Evolutionary conservation across 37 sponge, comb jelly and placozoan genomes (phyloP), one percentile per base, ranked within the genome.

Genomic region (Eunapius fragilis): DNA sequence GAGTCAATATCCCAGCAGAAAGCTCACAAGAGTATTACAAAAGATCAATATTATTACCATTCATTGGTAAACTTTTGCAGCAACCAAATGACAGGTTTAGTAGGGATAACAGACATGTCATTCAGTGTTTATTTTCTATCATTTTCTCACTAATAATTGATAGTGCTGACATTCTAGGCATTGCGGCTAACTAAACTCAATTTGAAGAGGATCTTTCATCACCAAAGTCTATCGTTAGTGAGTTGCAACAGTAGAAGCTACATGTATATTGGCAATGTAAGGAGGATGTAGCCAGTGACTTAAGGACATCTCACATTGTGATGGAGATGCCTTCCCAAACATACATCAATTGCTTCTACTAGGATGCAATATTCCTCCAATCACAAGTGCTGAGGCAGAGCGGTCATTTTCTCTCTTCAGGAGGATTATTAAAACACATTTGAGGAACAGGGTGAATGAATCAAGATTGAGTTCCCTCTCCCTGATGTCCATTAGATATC

Each of bases 381-480:
- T 88, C 23, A 73, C 87, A 87, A 82, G 81, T 82, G 87, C 87
- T 67, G 87, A 87, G 33, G 74, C 71, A 24, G 80, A 81, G 74
- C 67, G 87, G 74, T 81, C 81, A 34, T 82, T 82, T 25, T 82
- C 73, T 28, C 81, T 82, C 45, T 48, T 87, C 30, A 31, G 74
- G 24, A 86, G 80, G 45, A n/a, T n/a, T n/a, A 72, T 84, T 22
- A 82, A 86, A 69, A 80, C 79, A 25, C 83, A 86, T 68, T 50
- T 80, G 31, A 80, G 87, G 33, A 82, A 80, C 25, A 69, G 75
- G 9, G n/a, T n/a, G n/a, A n/a, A n/a, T n/a, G n/a, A n/a, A n/a
- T n/a, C n/a, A n/a, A n/a, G n/a, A n/a, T n/a, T n/a, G n/a, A n/a
- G n/a, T n/a, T n/a, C n/a, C n/a, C n/a, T n/a, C n/a, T n/a, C n/a